Conservation (phyloP, 37 sponge, comb jelly and placozoan genomes). For the Agelas oroides region DNA sequence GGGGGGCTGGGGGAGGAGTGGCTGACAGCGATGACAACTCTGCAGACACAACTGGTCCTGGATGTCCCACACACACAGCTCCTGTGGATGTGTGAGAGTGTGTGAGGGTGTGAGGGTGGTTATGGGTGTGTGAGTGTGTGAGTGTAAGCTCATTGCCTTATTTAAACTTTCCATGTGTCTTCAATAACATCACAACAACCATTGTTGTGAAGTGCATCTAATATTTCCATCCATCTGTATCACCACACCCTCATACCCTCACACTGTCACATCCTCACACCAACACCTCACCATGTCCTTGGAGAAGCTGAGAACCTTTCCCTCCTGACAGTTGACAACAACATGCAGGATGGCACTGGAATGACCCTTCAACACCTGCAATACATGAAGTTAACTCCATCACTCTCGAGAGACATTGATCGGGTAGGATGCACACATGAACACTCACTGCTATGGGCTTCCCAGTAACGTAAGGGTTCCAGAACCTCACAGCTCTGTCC, state of each 20-base stretch:
- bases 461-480: conserved; percentile 87
- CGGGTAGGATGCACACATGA: too few relatives aligned
- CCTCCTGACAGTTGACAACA: conserved; percentile 55
- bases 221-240: too few relatives aligned
- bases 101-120: background rate
- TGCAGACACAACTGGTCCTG: conserved; percentile 92
- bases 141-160: too few relatives aligned
- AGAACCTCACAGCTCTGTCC: conserved; percentile 81
- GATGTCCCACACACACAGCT: conserved; percentile 88
- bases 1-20: conserved; percentile 66
- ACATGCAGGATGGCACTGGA: conserved; percentile 78
- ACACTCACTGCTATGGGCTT: conserved; percentile 81
- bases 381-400: too few relatives aligned
- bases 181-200: background rate
- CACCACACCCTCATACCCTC: too few relatives aligned
- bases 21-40: conserved; percentile 50
- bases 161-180: background rate
- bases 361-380: conserved; percentile 83
- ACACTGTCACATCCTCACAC: too few relatives aligned
- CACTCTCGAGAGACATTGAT: too few relatives aligned
- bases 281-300: conserved; percentile 74
- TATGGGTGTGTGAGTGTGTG: too few relatives aligned
- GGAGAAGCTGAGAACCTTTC: conserved; percentile 85
- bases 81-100: conserved; percentile 32
- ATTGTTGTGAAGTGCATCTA: background rate